phyloP scores from a whole-genome alignment of 2,888 invertebrate species.

The Andrena fulva region DNA sequence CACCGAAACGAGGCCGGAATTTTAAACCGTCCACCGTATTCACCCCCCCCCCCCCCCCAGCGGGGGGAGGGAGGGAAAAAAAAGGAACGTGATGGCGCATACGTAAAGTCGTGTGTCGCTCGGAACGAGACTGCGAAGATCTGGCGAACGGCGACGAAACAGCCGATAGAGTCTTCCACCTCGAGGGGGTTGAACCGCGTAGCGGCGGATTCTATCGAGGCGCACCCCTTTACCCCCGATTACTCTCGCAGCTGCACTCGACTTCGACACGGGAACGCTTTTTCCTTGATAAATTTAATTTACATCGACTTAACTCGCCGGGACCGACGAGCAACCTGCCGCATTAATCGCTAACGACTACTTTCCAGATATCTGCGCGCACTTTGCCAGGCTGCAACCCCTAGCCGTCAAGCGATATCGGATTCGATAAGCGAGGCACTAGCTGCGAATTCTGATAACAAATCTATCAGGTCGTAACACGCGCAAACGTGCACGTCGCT shows the following conservation, averaged over 20 bases:
- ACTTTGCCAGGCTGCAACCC: not conserved
- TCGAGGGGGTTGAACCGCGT: constrained; percentile 23
- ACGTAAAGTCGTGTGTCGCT: constrained; percentile 28
- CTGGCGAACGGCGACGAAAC: constrained; percentile 23
- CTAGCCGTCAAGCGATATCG: constrained; percentile 4
- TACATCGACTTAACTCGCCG: constrained; percentile 65
- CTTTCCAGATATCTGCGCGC: constrained; percentile 23
- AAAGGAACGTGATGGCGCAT: constrained; percentile 19
- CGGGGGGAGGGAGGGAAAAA: not conserved
- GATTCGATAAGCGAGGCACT: constrained; percentile 24
- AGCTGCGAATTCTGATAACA: not conserved
- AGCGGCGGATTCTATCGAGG: constrained; percentile 34
- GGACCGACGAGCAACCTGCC: constrained; percentile 35
- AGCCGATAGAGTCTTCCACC: constrained; percentile 26
- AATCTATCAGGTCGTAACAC: not conserved
- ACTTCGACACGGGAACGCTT: constrained; percentile 69
- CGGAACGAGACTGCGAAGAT: constrained; percentile 5
- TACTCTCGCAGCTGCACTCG: constrained; percentile 56
- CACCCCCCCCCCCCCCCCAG: not conserved
- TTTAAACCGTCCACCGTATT: constrained; percentile 28
- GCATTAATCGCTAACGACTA: constrained; percentile 49
- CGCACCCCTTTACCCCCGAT: constrained; percentile 49
- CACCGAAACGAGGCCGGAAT: constrained; percentile 50
- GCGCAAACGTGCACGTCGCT: too few relatives aligned
- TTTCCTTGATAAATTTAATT: constrained; percentile 74